phyloP scores from a whole-genome alignment of 2,797 vertebrate genomes.

The Masticophis lateralis region DNA sequence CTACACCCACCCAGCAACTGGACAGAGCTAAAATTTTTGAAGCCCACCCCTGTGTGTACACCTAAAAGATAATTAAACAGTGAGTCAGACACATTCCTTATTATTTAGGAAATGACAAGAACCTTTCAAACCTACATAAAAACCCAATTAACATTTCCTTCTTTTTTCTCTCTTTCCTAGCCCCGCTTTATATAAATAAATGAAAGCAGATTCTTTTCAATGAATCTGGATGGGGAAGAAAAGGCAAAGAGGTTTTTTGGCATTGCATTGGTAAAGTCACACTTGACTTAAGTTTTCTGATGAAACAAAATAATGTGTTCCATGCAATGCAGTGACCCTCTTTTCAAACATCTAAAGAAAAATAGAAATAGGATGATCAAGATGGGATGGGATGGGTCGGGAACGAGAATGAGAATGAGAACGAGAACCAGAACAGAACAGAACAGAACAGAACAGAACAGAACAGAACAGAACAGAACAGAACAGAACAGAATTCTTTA shows the following conservation, averaged over 20 bases:
- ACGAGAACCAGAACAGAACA: no score
- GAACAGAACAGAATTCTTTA: no score
- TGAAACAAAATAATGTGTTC: not conserved
- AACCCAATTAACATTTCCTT: not conserved
- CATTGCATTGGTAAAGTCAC: not conserved
- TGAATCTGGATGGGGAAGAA: not conserved
- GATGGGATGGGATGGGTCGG: not conserved
- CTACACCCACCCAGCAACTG: no score
- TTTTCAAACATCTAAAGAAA: not conserved
- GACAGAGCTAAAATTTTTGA: no score
- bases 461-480: no score
- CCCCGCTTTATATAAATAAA: not conserved
- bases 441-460: no score
- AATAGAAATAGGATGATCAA: no score
- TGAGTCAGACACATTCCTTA: not conserved
- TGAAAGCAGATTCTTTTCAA: not conserved
- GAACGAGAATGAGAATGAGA: no score
- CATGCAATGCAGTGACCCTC: not conserved
- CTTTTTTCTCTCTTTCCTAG: not conserved
- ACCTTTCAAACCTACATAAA: not conserved
- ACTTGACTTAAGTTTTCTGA: not conserved
- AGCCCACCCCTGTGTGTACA: not conserved
- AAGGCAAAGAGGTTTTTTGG: not conserved
- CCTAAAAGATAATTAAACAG: not conserved
- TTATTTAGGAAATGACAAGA: not conserved